Percentiles rank a stretch among this genome's conserved stretches.
Evolutionary conservation across 30 jellyfish, hydroid and myxozoan species (phyloP).

Genomic region (Chrysaora quinquecirrha): DNA sequence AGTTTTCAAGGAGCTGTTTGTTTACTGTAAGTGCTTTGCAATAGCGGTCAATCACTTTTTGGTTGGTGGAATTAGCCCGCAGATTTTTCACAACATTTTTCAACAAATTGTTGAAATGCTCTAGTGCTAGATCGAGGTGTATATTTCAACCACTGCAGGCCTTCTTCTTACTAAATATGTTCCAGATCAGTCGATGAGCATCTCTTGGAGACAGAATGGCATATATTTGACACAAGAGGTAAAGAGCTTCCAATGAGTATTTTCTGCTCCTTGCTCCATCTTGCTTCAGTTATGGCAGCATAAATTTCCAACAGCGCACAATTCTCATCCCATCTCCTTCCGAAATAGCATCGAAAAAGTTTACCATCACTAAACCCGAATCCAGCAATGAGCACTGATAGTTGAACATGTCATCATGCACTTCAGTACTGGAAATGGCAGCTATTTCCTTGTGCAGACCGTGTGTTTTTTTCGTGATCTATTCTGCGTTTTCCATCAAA

Average conservation of each 20-base stretch:
- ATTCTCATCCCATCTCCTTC: constrained; percentile 17
- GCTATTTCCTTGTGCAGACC: too few relatives aligned
- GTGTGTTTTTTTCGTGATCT: too few relatives aligned
- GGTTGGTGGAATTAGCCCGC: constrained; percentile 9
- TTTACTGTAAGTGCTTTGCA: constrained; percentile 5
- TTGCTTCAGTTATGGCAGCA: background rate
- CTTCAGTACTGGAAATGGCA: too few relatives aligned
- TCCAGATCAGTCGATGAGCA: constrained; percentile 15
- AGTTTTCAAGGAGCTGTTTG: constrained; percentile 9
- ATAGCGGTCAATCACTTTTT: constrained; percentile 3
- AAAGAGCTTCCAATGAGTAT: constrained; percentile 17
- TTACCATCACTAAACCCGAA: background rate
- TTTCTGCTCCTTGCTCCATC: constrained; percentile 5
- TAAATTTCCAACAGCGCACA: constrained; percentile 6
- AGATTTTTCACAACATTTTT: background rate
- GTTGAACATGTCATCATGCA: constrained; percentile 9
- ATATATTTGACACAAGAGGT: background rate
- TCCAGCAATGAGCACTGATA: too few relatives aligned
- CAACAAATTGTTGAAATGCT: constrained; percentile 2
- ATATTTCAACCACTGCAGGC: constrained; percentile 24
- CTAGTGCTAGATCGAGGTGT: constrained; percentile 23
- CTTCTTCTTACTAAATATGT: background rate
- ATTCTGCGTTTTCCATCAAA: too few relatives aligned
- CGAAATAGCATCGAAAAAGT: constrained; percentile 10
- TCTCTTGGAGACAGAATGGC: constrained; percentile 17